Percentiles rank a stretch among this genome's conserved stretches.
Evolutionary conservation across 2,888 invertebrate genomes (phyloP).

Genomic region (Calameuta filiformis): DNA sequence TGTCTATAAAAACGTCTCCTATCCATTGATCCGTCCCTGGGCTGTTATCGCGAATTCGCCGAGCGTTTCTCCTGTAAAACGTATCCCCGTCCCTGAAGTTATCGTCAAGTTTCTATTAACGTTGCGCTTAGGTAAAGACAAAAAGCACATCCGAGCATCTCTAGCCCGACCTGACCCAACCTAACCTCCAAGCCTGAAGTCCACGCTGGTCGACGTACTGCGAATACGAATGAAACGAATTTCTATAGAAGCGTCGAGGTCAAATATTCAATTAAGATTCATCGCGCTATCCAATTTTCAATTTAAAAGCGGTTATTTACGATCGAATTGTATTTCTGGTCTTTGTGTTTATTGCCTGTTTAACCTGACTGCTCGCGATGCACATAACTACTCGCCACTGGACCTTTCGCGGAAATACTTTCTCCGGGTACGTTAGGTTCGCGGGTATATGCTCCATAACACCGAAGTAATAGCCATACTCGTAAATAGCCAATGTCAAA

Average conservation of each 20-base stretch:
- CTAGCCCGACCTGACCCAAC: not conserved
- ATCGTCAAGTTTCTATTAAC: not conserved
- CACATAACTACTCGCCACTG: not conserved
- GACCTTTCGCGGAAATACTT: not conserved
- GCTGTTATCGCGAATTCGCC: not conserved
- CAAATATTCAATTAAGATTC: not conserved
- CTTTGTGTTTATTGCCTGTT: not conserved
- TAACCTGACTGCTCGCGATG: not conserved
- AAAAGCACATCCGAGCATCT: not conserved
- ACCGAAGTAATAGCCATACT: not conserved
- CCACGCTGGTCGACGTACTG: not conserved
- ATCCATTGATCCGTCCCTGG: not conserved
- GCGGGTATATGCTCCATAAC: not conserved
- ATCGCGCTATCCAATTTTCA: not conserved
- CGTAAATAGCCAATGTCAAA: not conserved
- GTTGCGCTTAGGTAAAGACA: not conserved
- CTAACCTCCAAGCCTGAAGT: not conserved
- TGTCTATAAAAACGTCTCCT: not conserved
- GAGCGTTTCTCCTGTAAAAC: not conserved
- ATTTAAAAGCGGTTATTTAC: too few relatives aligned
- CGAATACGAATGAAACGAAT: not conserved
- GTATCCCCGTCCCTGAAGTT: not conserved
- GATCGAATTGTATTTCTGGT: too few relatives aligned
- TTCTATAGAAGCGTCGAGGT: not conserved
- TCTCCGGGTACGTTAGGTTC: not conserved